Conservation (phyloP, 2,797 vertebrate species). For the Siniperca obscura region DNA sequence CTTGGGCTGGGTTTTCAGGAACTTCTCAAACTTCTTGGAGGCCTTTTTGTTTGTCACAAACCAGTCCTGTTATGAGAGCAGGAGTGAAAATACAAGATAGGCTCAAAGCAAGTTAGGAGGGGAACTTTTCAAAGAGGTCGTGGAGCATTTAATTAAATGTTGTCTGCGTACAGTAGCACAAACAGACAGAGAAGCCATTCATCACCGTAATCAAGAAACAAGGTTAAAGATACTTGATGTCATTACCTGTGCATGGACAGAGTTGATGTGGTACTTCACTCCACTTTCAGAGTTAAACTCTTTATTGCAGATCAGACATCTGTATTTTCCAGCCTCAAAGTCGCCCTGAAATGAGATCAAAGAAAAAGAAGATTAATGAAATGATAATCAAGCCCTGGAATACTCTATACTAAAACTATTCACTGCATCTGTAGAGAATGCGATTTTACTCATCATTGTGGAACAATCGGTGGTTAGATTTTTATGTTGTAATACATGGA, state of each 20-base stretch:
- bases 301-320: constrained; percentile 94
- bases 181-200: neutral
- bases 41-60: constrained; percentile 91
- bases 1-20: constrained; percentile 88
- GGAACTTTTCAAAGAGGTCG: no score
- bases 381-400: neutral
- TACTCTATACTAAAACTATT: no score
- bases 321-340: constrained; percentile 94
- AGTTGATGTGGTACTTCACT: constrained; percentile 98
- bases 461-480: neutral
- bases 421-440: neutral
- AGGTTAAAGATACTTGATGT: neutral
- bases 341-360: constrained; percentile 85
- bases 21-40: constrained; percentile 90
- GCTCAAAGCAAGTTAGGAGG: neutral
- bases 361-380: neutral
- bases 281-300: constrained; percentile 97
- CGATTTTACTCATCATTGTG: neutral
- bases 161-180: neutral
- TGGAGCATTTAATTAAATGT: neutral
- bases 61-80: constrained; percentile 88
- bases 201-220: neutral
- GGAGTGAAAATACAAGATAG: neutral
- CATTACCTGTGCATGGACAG: constrained; percentile 92
- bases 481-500: neutral